Evolutionary conservation across 2,888 invertebrate species (phyloP).

Genomic region (Leptopterna dolabrata): DNA sequence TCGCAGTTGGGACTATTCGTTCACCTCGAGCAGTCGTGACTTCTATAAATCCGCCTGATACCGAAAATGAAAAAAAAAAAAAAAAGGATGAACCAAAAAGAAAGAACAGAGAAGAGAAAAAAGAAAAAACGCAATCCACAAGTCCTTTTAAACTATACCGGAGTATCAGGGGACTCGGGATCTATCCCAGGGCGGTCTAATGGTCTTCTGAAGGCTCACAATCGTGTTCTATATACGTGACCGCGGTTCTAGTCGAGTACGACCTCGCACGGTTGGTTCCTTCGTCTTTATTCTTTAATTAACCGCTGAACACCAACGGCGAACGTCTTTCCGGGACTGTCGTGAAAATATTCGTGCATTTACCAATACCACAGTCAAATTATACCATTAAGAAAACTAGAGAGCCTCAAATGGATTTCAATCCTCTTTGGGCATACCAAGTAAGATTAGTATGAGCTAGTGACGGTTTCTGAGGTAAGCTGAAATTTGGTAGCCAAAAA

Average conservation of each 20-base stretch:
- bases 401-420: too few relatives aligned
- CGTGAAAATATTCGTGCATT: too few relatives aligned
- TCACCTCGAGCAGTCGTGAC: constrained; percentile 24
- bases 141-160: background rate
- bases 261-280: constrained; percentile 22
- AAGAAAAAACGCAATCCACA: background rate
- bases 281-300: constrained; percentile 36
- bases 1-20: constrained; percentile 34
- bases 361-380: too few relatives aligned
- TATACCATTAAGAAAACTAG: too few relatives aligned
- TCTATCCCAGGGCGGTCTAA: constrained; percentile 25
- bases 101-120: background rate
- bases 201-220: background rate
- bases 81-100: background rate
- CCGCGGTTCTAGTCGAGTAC: constrained; percentile 25
- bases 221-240: constrained; percentile 39
- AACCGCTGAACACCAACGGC: background rate
- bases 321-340: too few relatives aligned
- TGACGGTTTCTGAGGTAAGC: too few relatives aligned
- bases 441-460: too few relatives aligned
- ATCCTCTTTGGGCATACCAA: too few relatives aligned
- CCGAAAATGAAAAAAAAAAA: background rate
- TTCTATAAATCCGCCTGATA: constrained; percentile 15
- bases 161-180: background rate
- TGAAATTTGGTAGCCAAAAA: too few relatives aligned